Percentiles rank a stretch among this genome's conserved stretches.
Conservation (phyloP, 1,140 invertebrate species). For the Drosophila mauritiana region DNA sequence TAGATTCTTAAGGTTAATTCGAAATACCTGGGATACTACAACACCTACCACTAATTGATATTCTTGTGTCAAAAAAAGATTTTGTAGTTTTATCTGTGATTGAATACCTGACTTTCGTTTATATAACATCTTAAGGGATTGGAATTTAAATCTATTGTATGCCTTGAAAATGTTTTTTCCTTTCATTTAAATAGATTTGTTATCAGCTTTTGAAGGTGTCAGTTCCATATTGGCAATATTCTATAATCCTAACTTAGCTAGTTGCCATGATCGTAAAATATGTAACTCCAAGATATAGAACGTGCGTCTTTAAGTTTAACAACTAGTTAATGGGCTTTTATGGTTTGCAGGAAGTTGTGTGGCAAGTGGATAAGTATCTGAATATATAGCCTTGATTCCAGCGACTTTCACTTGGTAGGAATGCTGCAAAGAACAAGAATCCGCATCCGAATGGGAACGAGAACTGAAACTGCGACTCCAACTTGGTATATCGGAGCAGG, state of each 20-base stretch:
- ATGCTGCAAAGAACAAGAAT: slow-evolving; percentile 47
- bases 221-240: background rate
- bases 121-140: background rate
- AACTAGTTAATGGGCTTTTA: too few species aligned
- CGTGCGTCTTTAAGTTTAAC: too few species aligned
- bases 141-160: background rate
- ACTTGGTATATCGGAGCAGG: slow-evolving; percentile 8
- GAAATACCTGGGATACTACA: background rate
- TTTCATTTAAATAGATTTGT: background rate
- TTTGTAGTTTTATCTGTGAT: background rate
- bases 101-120: background rate
- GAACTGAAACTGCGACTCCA: slow-evolving; percentile 11
- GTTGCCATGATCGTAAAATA: too few species aligned
- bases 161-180: background rate
- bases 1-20: background rate
- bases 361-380: too few species aligned
- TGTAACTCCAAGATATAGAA: too few species aligned
- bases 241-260: too few species aligned
- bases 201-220: background rate
- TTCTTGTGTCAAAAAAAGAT: background rate
- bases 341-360: background rate
- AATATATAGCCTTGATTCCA: slow-evolving; percentile 51
- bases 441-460: slow-evolving; percentile 29
- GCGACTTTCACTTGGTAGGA: slow-evolving; percentile 68
- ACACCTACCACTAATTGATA: background rate